Percentiles rank a stretch among this genome's conserved stretches.
phyloP scores from a whole-genome alignment of 2,888 invertebrate species.

The Epirrhoe alternata region DNA sequence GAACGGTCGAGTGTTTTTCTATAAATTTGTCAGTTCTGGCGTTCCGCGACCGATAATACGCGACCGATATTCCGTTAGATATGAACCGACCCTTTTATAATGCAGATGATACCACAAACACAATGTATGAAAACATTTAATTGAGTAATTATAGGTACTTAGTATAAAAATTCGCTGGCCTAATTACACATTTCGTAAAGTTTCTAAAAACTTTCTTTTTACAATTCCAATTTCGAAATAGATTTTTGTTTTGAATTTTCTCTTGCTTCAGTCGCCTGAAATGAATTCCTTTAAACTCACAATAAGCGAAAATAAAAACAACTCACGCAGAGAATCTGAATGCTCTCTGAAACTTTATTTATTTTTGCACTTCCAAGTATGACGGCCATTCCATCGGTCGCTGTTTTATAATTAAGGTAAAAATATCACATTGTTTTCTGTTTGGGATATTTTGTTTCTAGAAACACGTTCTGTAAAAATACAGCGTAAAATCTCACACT shows the following conservation, averaged over 20 bases:
- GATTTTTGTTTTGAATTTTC: neutral
- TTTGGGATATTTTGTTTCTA: conserved; percentile 1
- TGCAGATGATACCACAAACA: no score
- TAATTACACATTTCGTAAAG: no score
- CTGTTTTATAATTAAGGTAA: conserved; percentile 10
- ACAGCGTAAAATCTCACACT: conserved; percentile 5
- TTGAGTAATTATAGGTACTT: no score
- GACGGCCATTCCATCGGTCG: conserved; percentile 11
- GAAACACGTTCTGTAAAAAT: conserved; percentile 13
- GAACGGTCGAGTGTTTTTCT: no score
- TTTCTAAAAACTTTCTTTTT: no score
- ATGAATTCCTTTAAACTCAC: neutral
- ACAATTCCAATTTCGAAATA: neutral
- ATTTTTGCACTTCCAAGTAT: conserved; percentile 11
- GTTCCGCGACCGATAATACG: no score
- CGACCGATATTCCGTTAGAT: no score
- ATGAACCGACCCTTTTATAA: no score
- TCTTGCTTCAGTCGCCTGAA: neutral
- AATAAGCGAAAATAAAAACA: neutral
- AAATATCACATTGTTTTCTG: conserved; percentile 16
- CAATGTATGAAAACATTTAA: no score
- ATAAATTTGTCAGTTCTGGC: no score
- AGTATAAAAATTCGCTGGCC: no score
- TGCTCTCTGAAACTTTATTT: conserved; percentile 11
- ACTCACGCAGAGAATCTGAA: neutral